Conservation (phyloP, 2,888 invertebrate species). For the Drosophila melanosoma region DNA sequence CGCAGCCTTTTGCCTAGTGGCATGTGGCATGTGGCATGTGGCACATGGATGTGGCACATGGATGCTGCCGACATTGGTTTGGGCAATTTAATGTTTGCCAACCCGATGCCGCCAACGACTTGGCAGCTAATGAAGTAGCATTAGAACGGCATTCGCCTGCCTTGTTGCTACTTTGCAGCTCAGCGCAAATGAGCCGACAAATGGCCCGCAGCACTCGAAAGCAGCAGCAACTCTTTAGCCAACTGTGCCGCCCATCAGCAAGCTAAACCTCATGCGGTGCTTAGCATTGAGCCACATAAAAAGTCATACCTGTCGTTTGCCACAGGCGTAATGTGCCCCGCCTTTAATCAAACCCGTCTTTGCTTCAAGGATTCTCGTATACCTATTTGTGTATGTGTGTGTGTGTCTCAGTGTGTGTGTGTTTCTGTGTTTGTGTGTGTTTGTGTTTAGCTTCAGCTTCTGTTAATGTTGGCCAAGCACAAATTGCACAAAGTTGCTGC, state of each 20-base stretch:
- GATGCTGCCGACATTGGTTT: neutral
- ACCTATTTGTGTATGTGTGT: neutral
- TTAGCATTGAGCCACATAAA: slow-evolving; percentile 32
- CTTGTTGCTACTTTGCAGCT: slow-evolving; percentile 47
- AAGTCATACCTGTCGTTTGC: slow-evolving; percentile 46
- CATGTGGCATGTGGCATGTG: slow-evolving; percentile 16
- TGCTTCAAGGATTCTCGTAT: slow-evolving; percentile 24
- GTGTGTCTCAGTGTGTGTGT: neutral
- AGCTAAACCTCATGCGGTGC: slow-evolving; percentile 35
- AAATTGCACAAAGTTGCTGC: slow-evolving; percentile 48
- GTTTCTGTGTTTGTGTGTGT: neutral
- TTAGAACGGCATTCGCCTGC: slow-evolving; percentile 37
- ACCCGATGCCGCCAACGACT: slow-evolving; percentile 26
- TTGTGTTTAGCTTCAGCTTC: slow-evolving; percentile 12
- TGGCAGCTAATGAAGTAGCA: slow-evolving; percentile 72
- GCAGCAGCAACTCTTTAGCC: slow-evolving; percentile 21
- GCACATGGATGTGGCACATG: slow-evolving; percentile 22
- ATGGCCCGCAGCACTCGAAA: slow-evolving; percentile 43
- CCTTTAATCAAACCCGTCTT: slow-evolving; percentile 57
- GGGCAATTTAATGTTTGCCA: slow-evolving; percentile 32
- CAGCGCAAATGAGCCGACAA: slow-evolving; percentile 61
- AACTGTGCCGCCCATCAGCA: neutral
- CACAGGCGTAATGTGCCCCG: slow-evolving; percentile 23
- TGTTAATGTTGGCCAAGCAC: slow-evolving; percentile 25
- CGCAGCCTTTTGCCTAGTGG: slow-evolving; percentile 7